phyloP scores from a whole-genome alignment of 1,140 invertebrate genomes.

The Aricia agestis region DNA sequence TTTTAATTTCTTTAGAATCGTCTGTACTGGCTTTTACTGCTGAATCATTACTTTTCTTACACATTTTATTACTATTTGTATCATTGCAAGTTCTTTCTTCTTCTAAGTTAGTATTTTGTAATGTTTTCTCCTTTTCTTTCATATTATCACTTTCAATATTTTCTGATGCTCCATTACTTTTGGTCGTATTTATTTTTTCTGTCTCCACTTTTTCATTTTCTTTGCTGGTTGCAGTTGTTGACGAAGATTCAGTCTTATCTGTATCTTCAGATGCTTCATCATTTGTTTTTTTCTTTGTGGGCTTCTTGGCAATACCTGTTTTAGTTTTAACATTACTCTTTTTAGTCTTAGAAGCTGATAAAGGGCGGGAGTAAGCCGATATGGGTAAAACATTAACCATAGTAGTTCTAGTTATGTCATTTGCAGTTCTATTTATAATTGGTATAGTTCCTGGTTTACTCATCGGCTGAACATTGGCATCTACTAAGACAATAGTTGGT shows the following conservation, averaged over 20 bases:
- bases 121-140: background rate
- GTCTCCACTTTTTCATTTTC: background rate
- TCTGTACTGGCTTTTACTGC: background rate
- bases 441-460: conserved; percentile 49
- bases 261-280: conserved; percentile 21
- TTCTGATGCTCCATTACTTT: conserved; percentile 22
- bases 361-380: conserved; percentile 77
- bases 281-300: conserved; percentile 34
- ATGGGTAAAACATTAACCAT: conserved; percentile 85
- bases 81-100: background rate
- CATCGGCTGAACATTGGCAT: conserved; percentile 54
- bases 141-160: conserved; percentile 4
- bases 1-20: background rate
- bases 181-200: conserved; percentile 2
- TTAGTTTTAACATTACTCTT: conserved; percentile 59
- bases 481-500: conserved; percentile 61
- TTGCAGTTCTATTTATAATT: conserved; percentile 52
- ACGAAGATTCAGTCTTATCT: background rate
- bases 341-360: conserved; percentile 59
- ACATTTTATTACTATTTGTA: background rate
- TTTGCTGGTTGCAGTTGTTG: background rate
- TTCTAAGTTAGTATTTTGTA: background rate
- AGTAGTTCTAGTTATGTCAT: conserved; percentile 76
- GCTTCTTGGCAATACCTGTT: conserved; percentile 30
- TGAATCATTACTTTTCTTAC: background rate